phyloP scores from a whole-genome alignment of 2,888 invertebrate genomes.

The Fragum fragum region DNA sequence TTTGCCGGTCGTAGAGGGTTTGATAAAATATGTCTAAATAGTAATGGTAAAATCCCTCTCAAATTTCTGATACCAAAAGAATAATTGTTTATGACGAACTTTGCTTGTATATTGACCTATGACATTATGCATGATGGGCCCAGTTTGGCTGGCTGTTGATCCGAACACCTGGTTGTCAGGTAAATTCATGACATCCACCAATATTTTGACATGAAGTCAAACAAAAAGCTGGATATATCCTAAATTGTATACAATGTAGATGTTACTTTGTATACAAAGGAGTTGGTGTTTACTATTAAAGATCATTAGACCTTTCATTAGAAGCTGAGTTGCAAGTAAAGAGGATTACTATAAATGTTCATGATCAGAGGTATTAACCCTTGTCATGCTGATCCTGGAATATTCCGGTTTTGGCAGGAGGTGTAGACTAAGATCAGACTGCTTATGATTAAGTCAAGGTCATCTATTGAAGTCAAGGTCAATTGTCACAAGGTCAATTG shows the following conservation, averaged over 20 bases:
- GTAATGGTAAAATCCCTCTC: too few relatives aligned
- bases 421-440: background rate
- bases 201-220: slow-evolving; percentile 20
- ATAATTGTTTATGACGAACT: background rate
- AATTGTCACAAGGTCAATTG: too few relatives aligned
- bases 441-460: too few relatives aligned
- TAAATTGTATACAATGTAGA: background rate
- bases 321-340: too few relatives aligned
- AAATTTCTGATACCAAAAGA: too few relatives aligned
- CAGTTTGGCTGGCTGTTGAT: slow-evolving; percentile 13
- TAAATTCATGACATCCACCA: slow-evolving; percentile 8
- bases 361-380: too few relatives aligned
- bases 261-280: background rate
- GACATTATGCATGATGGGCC: slow-evolving; percentile 5
- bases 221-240: background rate
- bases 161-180: slow-evolving; percentile 26
- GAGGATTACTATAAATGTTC: too few relatives aligned
- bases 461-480: too few relatives aligned
- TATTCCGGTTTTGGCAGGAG: background rate
- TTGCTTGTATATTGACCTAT: background rate
- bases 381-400: too few relatives aligned
- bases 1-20: too few relatives aligned
- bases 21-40: too few relatives aligned
- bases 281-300: background rate
- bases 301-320: background rate